These are phyloP conservation scores for Umimayanthus kanabou DNA, from an alignment of 92 coral and sea anemone genomes.

Conservation along the genomic window DNA sequence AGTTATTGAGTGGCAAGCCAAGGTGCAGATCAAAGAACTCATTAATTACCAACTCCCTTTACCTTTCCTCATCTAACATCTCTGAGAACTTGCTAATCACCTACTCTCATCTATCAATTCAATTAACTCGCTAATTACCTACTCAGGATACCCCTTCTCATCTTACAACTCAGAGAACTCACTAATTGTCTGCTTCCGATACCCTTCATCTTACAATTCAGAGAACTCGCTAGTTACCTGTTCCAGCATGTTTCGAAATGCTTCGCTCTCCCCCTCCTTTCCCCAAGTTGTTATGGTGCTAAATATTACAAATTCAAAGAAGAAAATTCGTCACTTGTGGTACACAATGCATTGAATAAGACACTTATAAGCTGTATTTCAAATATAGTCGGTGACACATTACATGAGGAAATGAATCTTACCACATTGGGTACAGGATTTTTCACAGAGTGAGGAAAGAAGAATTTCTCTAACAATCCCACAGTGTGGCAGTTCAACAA, in stretches of 20 bases:
- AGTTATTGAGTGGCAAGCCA: too few species aligned
- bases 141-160: background rate
- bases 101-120: background rate
- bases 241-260: conserved; percentile 76
- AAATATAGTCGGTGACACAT: background rate
- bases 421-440: background rate
- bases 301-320: background rate
- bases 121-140: background rate
- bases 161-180: too few species aligned
- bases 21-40: too few species aligned
- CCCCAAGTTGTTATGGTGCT: conserved; percentile 94
- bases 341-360: background rate
- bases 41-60: background rate
- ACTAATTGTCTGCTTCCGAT: too few species aligned
- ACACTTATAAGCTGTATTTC: background rate
- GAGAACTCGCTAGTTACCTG: conserved; percentile 47
- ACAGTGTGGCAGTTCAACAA: background rate
- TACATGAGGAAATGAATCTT: too few species aligned
- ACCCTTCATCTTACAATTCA: background rate
- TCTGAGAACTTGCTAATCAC: background rate
- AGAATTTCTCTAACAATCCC: too few species aligned
- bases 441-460: background rate
- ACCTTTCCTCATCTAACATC: background rate
- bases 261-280: conserved; percentile 75
- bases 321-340: background rate